phyloP scores from a whole-genome alignment of 1,140 invertebrate genomes.

The Pseudomyrmex dendroicus region DNA sequence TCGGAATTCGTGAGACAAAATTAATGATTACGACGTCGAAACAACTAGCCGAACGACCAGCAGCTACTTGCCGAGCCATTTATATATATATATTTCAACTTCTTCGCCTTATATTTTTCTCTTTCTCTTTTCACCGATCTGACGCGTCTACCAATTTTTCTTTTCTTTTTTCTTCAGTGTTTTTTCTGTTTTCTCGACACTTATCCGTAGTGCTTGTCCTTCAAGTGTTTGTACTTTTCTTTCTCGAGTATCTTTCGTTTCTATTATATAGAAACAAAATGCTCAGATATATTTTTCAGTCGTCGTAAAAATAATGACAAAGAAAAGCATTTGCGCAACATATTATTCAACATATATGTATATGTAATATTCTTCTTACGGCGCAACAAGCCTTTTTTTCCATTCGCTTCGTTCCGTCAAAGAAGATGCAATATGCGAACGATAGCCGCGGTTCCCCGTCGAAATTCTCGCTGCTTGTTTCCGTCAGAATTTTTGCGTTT shows the following conservation, averaged over 20 bases:
- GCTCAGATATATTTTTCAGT: slow-evolving; percentile 12
- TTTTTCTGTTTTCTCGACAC: background rate
- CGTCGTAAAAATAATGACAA: slow-evolving; percentile 27
- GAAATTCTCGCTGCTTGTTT: slow-evolving; percentile 62
- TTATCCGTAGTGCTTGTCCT: background rate
- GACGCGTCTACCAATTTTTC: background rate
- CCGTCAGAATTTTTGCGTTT: slow-evolving; percentile 58
- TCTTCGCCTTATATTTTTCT: background rate
- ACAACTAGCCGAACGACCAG: slow-evolving; percentile 21
- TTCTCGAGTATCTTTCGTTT: background rate
- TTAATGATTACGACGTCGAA: slow-evolving; percentile 59
- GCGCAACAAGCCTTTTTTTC: slow-evolving; percentile 1
- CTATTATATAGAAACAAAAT: background rate
- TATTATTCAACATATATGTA: background rate
- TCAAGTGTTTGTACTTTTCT: no score
- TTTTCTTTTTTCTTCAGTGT: background rate
- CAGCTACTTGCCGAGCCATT: slow-evolving; percentile 13
- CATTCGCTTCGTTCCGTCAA: slow-evolving; percentile 1
- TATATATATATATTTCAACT: slow-evolving; percentile 6
- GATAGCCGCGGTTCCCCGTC: slow-evolving; percentile 48
- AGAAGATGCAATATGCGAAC: slow-evolving; percentile 58
- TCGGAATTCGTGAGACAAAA: slow-evolving; percentile 72
- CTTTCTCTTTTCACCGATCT: background rate
- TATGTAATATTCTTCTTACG: background rate
- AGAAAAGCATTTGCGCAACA: slow-evolving; percentile 25